phyloP scores from a whole-genome alignment of 2,113 vertebrate genomes.

The Tragelaphus imberbis region DNA sequence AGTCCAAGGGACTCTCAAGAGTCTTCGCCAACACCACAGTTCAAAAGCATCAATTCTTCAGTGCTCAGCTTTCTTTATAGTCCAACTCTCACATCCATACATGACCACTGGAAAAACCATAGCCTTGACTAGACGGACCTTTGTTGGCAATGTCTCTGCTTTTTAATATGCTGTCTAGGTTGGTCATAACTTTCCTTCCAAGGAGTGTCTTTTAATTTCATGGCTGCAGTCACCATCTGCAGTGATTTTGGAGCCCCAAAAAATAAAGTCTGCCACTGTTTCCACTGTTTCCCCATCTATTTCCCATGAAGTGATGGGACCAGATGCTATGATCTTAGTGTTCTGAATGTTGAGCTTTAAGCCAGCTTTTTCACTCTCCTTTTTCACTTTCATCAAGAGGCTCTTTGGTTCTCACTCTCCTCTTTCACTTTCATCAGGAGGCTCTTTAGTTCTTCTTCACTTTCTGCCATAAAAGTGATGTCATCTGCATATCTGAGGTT shows the following conservation, averaged over 20 bases:
- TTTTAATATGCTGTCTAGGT: neutral
- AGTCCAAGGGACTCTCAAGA: neutral
- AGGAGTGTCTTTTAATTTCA: neutral
- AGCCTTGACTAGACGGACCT: neutral
- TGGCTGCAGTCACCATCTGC: neutral
- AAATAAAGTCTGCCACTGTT: neutral
- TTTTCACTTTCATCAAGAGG: neutral
- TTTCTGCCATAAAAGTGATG: neutral
- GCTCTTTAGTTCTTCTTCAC: neutral
- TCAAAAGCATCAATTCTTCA: neutral
- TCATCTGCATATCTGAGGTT: neutral
- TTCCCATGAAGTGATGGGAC: neutral
- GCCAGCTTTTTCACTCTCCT: neutral
- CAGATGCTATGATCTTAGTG: neutral
- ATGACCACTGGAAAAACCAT: neutral
- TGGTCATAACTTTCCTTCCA: neutral
- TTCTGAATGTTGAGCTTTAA: neutral
- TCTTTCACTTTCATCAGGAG: neutral
- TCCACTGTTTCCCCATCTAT: neutral
- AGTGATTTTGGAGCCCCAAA: neutral
- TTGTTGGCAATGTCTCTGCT: neutral
- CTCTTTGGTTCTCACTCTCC: neutral
- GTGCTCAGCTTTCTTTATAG: neutral
- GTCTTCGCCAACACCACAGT: neutral
- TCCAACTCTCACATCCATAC: neutral